A percentile compares a stretch with the other conserved stretches of the same genome.
phyloP scores from a whole-genome alignment of 2,113 vertebrate genomes.

The Bubo blakistoni region DNA sequence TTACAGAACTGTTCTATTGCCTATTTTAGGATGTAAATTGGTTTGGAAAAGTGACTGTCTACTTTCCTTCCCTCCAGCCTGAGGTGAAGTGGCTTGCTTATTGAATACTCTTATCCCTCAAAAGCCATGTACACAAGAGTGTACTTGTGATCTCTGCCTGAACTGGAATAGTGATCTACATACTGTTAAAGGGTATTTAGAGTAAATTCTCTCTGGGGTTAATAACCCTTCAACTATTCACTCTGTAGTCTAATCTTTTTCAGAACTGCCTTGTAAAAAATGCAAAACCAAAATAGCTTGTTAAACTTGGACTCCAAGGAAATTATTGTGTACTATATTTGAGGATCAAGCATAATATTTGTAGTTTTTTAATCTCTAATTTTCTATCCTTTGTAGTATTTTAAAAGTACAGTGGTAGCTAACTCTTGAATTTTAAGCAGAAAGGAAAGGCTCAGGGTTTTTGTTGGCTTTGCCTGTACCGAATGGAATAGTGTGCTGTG shows the following conservation, averaged over 20 bases:
- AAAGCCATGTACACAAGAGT: slow-evolving; percentile 53
- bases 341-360: not conserved
- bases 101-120: slow-evolving; percentile 57
- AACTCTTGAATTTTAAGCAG: not conserved
- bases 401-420: not conserved
- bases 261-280: slow-evolving; percentile 41
- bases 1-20: not conserved
- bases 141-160: slow-evolving; percentile 59
- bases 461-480: not conserved
- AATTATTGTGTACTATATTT: not conserved
- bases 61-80: slow-evolving; percentile 39
- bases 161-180: slow-evolving; percentile 53
- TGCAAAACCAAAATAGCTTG: slow-evolving; percentile 29
- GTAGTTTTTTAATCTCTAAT: not conserved
- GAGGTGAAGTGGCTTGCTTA: slow-evolving; percentile 48
- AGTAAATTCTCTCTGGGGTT: slow-evolving; percentile 58
- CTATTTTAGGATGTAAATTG: slow-evolving; percentile 47
- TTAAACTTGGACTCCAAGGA: slow-evolving; percentile 35
- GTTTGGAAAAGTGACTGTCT: slow-evolving; percentile 37
- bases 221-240: slow-evolving; percentile 54
- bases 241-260: slow-evolving; percentile 43
- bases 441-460: not conserved
- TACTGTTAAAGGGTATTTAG: slow-evolving; percentile 50
- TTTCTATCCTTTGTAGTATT: not conserved
- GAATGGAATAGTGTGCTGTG: not conserved